A percentile compares a stretch with the other conserved stretches of the same genome.
Conservation (phyloP, 1,140 invertebrate genomes). For the Camponotus floridanus region DNA sequence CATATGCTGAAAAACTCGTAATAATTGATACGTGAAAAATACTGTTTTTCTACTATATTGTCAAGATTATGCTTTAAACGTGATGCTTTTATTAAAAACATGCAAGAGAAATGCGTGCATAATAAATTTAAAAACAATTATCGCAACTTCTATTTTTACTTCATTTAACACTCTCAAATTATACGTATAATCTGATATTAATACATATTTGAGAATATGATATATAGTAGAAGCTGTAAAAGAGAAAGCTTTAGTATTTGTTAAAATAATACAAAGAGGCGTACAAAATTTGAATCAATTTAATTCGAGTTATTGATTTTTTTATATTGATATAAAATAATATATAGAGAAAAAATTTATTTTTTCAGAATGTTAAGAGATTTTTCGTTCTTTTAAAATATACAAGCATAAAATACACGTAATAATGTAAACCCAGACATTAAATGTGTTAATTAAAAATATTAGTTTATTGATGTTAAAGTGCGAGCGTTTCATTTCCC, state of each 20-base stretch:
- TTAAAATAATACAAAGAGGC: too few species aligned
- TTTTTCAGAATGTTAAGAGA: too few species aligned
- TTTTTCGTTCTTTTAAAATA: neutral
- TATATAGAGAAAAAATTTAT: too few species aligned
- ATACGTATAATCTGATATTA: neutral
- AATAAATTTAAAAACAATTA: conserved; percentile 45
- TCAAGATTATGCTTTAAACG: neutral
- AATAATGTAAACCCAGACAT: too few species aligned
- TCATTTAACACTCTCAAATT: neutral
- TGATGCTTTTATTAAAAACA: conserved; percentile 51
- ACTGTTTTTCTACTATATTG: neutral
- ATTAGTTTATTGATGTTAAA: neutral
- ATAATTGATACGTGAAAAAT: conserved; percentile 14
- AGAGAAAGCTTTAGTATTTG: too few species aligned
- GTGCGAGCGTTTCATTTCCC: neutral
- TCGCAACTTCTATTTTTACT: conserved; percentile 42
- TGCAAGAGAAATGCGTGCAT: conserved; percentile 3
- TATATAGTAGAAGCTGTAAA: too few species aligned
- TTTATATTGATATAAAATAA: too few species aligned
- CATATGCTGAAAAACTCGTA: conserved; percentile 21
- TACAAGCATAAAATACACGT: neutral
- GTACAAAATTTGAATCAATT: too few species aligned
- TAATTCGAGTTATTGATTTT: too few species aligned
- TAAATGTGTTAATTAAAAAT: too few species aligned
- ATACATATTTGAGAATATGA: too few species aligned